Conservation (phyloP, 2,797 vertebrate genomes). For the Chromis chromis region DNA sequence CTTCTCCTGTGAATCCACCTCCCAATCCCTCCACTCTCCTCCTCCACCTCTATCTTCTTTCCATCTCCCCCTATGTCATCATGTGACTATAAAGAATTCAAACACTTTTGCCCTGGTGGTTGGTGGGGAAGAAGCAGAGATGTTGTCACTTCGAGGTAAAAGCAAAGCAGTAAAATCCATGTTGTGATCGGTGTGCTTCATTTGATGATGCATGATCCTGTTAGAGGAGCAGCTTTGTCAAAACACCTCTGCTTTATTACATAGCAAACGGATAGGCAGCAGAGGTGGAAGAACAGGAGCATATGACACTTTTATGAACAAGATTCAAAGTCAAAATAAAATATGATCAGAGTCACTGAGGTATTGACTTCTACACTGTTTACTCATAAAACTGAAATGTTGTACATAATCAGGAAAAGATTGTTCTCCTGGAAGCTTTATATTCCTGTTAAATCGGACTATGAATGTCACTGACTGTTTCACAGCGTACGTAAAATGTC, state of each 20-base stretch:
- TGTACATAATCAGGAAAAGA: background rate
- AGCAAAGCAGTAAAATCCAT: conserved; percentile 15
- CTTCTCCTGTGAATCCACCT: background rate
- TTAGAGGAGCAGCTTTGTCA: conserved; percentile 5
- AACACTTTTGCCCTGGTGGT: conserved; percentile 18
- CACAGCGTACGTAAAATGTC: background rate
- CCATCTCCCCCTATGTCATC: background rate
- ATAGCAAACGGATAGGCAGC: background rate
- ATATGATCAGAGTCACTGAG: background rate
- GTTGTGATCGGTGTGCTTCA: conserved; percentile 11
- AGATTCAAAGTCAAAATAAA: background rate
- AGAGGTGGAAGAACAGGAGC: background rate
- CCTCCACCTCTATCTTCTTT: background rate
- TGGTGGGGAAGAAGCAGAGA: background rate
- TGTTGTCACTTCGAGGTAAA: background rate
- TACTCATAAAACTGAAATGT: background rate
- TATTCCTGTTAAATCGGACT: background rate
- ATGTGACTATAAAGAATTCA: conserved; percentile 32
- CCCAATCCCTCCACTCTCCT: background rate
- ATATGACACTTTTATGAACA: background rate
- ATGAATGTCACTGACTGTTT: background rate
- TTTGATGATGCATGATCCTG: background rate
- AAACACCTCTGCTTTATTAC: conserved; percentile 5
- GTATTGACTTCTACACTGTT: background rate
- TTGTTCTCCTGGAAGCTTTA: background rate